phyloP scores from a whole-genome alignment of 1,140 invertebrate genomes.

The Drosophila sechellia region DNA sequence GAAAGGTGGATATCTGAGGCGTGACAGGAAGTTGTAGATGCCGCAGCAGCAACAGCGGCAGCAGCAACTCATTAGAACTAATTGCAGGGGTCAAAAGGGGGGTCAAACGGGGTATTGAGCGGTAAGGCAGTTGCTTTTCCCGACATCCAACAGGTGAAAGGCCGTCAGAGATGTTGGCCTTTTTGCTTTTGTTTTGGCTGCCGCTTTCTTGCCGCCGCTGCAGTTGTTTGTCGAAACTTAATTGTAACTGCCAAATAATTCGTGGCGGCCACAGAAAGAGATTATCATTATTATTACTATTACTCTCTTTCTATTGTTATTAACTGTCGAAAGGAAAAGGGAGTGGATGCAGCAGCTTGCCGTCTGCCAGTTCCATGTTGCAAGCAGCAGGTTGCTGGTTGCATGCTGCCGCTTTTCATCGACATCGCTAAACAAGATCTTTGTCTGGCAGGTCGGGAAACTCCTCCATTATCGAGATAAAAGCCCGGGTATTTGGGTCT shows the following conservation, averaged over 20 bases:
- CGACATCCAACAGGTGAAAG: conserved; percentile 40
- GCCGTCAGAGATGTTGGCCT: conserved; percentile 46
- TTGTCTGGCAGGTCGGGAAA: conserved; percentile 9
- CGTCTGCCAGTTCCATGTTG: conserved; percentile 5
- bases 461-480: conserved; percentile 9
- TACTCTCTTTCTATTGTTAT: conserved; percentile 37
- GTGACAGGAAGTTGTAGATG: conserved; percentile 53
- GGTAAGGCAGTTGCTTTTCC: conserved; percentile 9
- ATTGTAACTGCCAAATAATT: conserved; percentile 61
- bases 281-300: conserved; percentile 60
- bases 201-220: conserved; percentile 22
- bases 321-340: conserved; percentile 25
- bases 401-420: not conserved
- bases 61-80: conserved; percentile 61
- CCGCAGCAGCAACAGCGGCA: conserved; percentile 18
- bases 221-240: conserved; percentile 46
- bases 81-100: conserved; percentile 26
- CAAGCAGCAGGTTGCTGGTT: conserved; percentile 2
- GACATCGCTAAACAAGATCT: conserved; percentile 10
- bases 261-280: conserved; percentile 40
- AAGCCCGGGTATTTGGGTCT: not conserved
- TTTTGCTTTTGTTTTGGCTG: conserved; percentile 29
- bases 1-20: conserved; percentile 29
- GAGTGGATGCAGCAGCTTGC: conserved; percentile 9
- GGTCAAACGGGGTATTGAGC: not conserved